These are phyloP conservation scores for Hafferia zeledoni DNA, from an alignment of 2,797 vertebrate species.

Conservation along the genomic window DNA sequence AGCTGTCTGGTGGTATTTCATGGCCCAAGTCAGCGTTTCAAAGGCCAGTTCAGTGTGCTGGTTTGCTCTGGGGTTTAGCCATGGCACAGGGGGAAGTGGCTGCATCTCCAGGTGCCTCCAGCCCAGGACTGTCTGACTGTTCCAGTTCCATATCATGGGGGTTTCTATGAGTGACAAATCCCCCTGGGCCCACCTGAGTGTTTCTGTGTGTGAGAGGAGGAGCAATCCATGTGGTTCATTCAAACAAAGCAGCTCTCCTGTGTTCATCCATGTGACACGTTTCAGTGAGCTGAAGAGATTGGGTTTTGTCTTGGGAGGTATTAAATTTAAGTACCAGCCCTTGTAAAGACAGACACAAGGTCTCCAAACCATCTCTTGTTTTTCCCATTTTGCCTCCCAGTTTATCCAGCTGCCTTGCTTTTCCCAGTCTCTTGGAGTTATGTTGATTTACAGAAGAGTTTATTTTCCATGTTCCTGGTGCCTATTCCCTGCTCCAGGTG, in stretches of 20 bases:
- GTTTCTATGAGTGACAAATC: not conserved
- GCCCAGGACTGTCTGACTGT: not conserved
- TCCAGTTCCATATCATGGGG: not conserved
- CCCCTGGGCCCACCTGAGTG: not conserved
- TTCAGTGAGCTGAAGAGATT: not conserved
- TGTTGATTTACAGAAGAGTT: not conserved
- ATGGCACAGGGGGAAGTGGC: not conserved
- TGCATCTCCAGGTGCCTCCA: not conserved
- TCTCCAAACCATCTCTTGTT: not conserved
- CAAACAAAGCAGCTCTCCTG: not conserved
- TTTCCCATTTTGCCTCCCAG: not conserved
- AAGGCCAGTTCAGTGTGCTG: not conserved
- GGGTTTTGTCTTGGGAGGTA: not conserved
- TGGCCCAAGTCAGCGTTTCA: not conserved
- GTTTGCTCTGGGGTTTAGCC: not conserved
- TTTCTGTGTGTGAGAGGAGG: not conserved
- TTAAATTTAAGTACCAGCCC: not conserved
- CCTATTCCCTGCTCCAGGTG: not conserved
- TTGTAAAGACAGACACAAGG: not conserved
- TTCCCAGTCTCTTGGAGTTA: not conserved
- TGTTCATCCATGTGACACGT: not conserved
- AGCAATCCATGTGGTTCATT: not conserved
- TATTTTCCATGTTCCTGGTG: not conserved
- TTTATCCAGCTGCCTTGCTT: not conserved
- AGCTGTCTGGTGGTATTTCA: not conserved